Base-by-base conservation (phyloP, 2,888 invertebrate genomes). In the Scaptomyza cyrtandrae region DNA sequence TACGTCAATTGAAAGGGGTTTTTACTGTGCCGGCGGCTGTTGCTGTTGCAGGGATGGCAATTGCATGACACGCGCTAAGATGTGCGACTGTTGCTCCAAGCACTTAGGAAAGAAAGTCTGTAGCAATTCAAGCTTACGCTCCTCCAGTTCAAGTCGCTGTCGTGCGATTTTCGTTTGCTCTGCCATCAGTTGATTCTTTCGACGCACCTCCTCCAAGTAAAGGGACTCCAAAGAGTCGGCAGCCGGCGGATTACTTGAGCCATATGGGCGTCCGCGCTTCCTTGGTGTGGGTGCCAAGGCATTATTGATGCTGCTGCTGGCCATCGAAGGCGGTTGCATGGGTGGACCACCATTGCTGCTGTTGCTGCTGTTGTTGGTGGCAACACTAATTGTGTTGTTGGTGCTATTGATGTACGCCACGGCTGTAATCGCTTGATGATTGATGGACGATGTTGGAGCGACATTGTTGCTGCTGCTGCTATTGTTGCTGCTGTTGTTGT, bases 41-140 rank as follows among this genome's bases (percentile, higher is more conserved):
- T 48, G 63, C 43, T 52, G 61, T 9, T 63, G 63, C 29, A 65
- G 14, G 31, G 72, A 46, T 7, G 72, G 76, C 45, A 88, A 52
- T 52, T 87, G 87, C 69, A 71, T 63, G 3, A 82, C 50, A 6
- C 69, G 66, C 24, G 69, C 71, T 6, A 90, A 56, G n/a, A 90
- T 90, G 33, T 84, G 73, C 31, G 82, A 71, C 65, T 90, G 90
- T 54, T 89, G 78, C 39, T 90, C 88, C 68, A 90, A 68, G 56
- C 79, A 90, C 75, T 91, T 91, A 37, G 90, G 90, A 50, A 91
- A 87, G 75, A 90, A 90, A 35, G 80, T 80, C 35, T 89, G 79
- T 82, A 90, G 78, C 11, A 90, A 59, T 43, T 82, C 84, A 14
- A 90, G 53, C 58, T 90, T 90, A 16, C 90, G 88, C 55, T 89